Conservation (phyloP, 2,888 invertebrate species). For the Adela reaumurella region DNA sequence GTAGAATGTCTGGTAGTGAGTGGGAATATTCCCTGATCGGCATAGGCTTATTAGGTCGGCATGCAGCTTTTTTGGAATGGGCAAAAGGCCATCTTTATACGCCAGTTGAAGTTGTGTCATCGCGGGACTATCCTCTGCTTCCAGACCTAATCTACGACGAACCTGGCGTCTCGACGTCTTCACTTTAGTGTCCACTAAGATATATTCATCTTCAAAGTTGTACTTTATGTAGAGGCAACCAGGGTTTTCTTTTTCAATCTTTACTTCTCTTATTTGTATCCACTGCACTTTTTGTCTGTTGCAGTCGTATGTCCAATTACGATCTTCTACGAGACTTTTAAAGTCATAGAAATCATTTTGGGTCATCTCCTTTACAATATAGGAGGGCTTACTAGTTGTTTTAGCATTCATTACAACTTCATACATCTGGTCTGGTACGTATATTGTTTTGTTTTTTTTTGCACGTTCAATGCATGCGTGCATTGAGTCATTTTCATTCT, state of each 20-base stretch:
- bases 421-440: background rate
- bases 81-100: background rate
- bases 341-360: constrained; percentile 6
- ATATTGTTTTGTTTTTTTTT: background rate
- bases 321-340: constrained; percentile 1
- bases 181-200: background rate
- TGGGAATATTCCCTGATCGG: background rate
- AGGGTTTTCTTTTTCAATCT: background rate
- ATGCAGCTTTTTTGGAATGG: background rate
- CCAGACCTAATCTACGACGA: too few species aligned
- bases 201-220: background rate
- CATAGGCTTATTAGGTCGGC: background rate
- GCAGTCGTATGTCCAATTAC: too few species aligned
- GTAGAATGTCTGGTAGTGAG: background rate
- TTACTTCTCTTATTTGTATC: background rate
- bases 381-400: constrained; percentile 2
- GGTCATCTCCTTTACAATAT: constrained; percentile 6
- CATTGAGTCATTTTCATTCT: constrained; percentile 2
- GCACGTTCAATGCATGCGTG: background rate
- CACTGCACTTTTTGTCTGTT: too few species aligned
- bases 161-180: too few species aligned
- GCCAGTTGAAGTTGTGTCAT: background rate
- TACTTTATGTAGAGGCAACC: background rate
- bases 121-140: background rate
- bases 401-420: background rate